A percentile compares a stretch with the other conserved stretches of the same genome.
phyloP scores from a whole-genome alignment of 2,888 invertebrate genomes.

The Pollenia angustigena region DNA sequence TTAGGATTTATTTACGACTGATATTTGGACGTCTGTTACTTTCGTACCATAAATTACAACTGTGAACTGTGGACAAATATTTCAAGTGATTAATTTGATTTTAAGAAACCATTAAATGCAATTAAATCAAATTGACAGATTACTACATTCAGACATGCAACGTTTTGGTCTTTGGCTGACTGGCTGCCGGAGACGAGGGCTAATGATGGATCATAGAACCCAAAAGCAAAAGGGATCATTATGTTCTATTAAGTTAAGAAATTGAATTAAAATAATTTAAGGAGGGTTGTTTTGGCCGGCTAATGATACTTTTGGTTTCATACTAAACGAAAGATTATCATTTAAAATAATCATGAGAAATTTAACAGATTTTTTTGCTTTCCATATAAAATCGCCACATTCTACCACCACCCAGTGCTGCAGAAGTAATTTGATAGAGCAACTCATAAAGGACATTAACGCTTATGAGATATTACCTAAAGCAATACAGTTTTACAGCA shows the following conservation, averaged over 20 bases:
- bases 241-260: conserved; percentile 15
- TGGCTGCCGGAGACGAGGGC: conserved; percentile 28
- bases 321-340: conserved; percentile 58
- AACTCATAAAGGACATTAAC: background rate
- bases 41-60: conserved; percentile 2
- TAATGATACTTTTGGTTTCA: conserved; percentile 20
- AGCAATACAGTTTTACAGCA: too few species aligned
- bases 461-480: background rate
- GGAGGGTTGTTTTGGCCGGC: conserved; percentile 47
- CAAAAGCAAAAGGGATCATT: conserved; percentile 52
- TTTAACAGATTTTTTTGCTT: conserved; percentile 66
- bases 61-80: conserved; percentile 29
- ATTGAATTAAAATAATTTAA: conserved; percentile 1
- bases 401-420: background rate
- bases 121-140: conserved; percentile 75
- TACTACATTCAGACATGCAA: conserved; percentile 70
- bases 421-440: conserved; percentile 15
- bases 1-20: conserved; percentile 57
- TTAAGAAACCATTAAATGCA: conserved; percentile 75
- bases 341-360: conserved; percentile 72
- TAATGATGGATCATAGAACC: conserved; percentile 66
- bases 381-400: conserved; percentile 5
- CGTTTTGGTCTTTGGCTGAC: background rate
- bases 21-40: background rate
- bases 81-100: conserved; percentile 74